These are phyloP conservation scores for Orchestes rusci DNA, from an alignment of 2,888 invertebrate species.

Conservation along the genomic window DNA sequence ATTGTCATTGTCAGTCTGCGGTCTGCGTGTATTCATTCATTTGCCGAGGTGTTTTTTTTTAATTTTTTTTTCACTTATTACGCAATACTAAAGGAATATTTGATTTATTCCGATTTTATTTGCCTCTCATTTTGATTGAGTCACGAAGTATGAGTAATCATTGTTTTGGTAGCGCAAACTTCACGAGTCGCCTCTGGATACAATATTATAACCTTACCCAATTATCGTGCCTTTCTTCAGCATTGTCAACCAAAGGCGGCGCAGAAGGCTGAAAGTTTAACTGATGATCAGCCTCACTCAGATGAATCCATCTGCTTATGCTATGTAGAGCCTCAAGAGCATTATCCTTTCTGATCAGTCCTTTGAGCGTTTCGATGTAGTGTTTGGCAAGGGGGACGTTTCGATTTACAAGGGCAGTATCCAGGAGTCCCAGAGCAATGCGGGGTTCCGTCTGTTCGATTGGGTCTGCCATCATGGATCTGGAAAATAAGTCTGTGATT, in stretches of 20 bases:
- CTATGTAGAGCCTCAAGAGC: constrained; percentile 60
- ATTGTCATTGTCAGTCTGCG: no score
- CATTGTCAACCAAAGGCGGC: constrained; percentile 39
- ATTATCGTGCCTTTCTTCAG: constrained; percentile 34
- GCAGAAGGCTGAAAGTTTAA: constrained; percentile 40
- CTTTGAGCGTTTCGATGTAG: constrained; percentile 60
- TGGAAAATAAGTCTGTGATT: constrained; percentile 24
- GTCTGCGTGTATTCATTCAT: no score
- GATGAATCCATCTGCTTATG: constrained; percentile 39
- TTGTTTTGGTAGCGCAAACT: no score
- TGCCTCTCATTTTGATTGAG: no score
- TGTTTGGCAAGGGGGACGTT: constrained; percentile 61
- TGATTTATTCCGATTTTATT: no score
- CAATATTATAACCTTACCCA: constrained; percentile 27
- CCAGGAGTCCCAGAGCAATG: constrained; percentile 62
- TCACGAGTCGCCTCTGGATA: no score
- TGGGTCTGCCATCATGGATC: constrained; percentile 39
- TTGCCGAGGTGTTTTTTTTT: no score
- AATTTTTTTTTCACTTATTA: no score
- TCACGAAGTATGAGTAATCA: no score
- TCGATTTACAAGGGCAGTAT: constrained; percentile 67
- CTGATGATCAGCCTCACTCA: constrained; percentile 33
- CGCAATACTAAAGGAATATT: no score
- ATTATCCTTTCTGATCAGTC: constrained; percentile 55
- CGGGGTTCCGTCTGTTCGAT: constrained; percentile 36